Base-by-base conservation (phyloP, 2,888 invertebrate genomes). In the Acronicta aceris region DNA sequence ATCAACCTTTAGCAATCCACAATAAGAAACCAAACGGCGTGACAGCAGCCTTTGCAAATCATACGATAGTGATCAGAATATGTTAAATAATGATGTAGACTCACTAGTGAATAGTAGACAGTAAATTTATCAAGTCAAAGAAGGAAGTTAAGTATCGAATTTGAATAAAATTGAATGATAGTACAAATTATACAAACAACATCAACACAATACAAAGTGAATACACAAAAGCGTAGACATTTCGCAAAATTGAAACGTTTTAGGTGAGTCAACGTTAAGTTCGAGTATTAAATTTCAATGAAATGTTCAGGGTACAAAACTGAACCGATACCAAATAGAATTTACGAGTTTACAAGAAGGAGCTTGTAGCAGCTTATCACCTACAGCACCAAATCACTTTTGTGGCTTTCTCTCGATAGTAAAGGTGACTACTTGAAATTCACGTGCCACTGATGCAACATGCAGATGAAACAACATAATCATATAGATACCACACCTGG, bases 251-350 rank as follows among this genome's bases (percentile, higher is more conserved):
- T 81, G 82, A 85, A 86, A 83, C 80, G 81, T 83, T 83, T 74
- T 72, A 63, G 76, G 85, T 91, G 90, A 90, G 86, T 91, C 91
- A 91, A 84, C 82, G 71, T 82, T 79, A 83, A 81, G 83, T 86
- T 79, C 48, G 66, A 85, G 88, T 89, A 88, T 92, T 90, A 81
- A 82, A 89, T 91, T 92, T 88, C 91, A 88, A 84, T 86, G 85
- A 86, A 86, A 80, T 84, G 81, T 87, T 83, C 80, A 75, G 78
- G 74, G 81, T 81, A 88, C 90, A 89, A 89, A 88, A 86, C 85
- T 84, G 38, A 82, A 74, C 76, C 81, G 86, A 87, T 82, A 85
- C 81, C 81, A 81, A 84, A 86, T 79, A 81, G 71, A 84, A 89
- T 91, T 92, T 91, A 91, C 85, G 86, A 81, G 78, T 78, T 83